Conservation (phyloP, 2,797 vertebrate species). For the Agapornis canus region DNA sequence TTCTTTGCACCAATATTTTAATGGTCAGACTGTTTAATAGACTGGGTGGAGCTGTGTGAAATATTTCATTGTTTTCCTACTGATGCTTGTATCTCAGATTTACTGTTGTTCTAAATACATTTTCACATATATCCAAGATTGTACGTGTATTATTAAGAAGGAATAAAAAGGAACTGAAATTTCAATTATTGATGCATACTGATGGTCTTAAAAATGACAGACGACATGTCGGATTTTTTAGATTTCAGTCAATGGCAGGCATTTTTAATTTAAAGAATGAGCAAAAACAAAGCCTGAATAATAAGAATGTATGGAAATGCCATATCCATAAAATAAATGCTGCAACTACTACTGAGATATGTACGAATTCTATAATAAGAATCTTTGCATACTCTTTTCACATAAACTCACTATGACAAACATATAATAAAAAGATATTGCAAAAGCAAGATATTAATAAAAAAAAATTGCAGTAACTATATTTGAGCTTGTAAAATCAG, state of each 20-base stretch:
- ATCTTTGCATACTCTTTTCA: not conserved
- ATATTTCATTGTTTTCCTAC: not conserved
- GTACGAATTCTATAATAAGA: not conserved
- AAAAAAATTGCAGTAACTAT: not conserved
- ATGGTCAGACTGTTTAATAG: not conserved
- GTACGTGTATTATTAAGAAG: not conserved
- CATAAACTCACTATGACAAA: not conserved
- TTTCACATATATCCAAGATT: not conserved
- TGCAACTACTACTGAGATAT: not conserved
- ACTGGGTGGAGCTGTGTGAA: not conserved
- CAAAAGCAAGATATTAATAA: not conserved
- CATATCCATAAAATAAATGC: conserved; percentile 8
- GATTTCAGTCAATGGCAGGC: not conserved
- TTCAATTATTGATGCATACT: not conserved
- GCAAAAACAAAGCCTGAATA: not conserved
- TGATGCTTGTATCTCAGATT: not conserved
- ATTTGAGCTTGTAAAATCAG: not conserved
- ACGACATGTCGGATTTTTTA: rapidly evolving
- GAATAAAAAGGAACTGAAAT: not conserved
- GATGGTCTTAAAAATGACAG: not conserved
- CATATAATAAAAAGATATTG: not conserved
- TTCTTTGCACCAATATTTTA: not conserved
- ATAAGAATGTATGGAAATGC: not conserved
- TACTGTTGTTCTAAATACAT: not conserved
- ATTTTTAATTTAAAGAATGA: conserved; percentile 13